phyloP scores from a whole-genome alignment of 2,113 vertebrate species.

The Noturus placidus region DNA sequence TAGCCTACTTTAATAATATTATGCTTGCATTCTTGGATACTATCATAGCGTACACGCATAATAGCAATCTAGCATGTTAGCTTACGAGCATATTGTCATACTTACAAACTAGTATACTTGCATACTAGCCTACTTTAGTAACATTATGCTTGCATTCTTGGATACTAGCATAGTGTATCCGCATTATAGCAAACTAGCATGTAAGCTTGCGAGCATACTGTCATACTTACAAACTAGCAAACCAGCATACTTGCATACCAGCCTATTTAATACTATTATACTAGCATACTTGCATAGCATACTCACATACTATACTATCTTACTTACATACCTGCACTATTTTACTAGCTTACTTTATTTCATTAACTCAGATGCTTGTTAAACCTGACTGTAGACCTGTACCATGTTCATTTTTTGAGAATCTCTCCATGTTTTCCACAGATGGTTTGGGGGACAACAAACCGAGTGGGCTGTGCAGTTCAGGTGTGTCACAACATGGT shows the following conservation, averaged over 20 bases:
- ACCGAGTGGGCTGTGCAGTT: conserved; percentile 87
- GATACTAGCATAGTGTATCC: too few species aligned
- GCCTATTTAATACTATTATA: too few species aligned
- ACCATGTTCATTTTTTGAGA: not conserved
- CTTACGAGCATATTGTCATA: not conserved
- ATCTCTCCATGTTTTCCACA: conserved; percentile 59
- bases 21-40: too few species aligned
- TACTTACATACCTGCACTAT: not conserved
- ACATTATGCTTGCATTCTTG: too few species aligned
- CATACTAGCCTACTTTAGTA: not conserved
- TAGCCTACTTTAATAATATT: not conserved
- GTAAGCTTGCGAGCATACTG: too few species aligned
- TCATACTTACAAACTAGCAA: too few species aligned
- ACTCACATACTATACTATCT: too few species aligned
- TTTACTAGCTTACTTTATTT: not conserved
- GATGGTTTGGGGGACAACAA: conserved; percentile 93
- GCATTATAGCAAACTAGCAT: too few species aligned
- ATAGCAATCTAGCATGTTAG: too few species aligned
- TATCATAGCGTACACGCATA: too few species aligned
- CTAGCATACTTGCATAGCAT: too few species aligned
- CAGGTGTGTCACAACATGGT: conserved; percentile 89
- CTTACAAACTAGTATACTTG: not conserved
- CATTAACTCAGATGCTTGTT: not conserved
- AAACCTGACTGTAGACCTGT: not conserved
- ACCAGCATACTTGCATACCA: too few species aligned